Conservation (phyloP, 1,140 invertebrate genomes). For the Drosophila novamexicana region DNA sequence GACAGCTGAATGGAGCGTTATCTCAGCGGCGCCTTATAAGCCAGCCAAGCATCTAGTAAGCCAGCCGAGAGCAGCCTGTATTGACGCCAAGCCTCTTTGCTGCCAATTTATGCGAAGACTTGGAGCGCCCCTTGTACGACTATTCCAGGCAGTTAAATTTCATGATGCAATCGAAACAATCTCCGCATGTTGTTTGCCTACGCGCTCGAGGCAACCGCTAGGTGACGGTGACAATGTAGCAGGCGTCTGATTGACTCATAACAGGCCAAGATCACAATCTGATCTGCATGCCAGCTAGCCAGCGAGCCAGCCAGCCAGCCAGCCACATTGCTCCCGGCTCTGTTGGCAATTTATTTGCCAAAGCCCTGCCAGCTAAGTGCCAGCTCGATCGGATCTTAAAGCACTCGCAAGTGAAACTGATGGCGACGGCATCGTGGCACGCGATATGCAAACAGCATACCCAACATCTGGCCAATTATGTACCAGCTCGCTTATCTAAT, state of each 20-base stretch:
- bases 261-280: conserved; percentile 78
- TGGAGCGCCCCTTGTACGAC: conserved; percentile 45
- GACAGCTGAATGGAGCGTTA: conserved; percentile 70
- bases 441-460: conserved; percentile 65
- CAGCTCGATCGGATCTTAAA: conserved; percentile 14
- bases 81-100: conserved; percentile 45
- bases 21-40: conserved; percentile 75
- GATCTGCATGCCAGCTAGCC: conserved; percentile 63
- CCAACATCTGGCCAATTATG: conserved; percentile 57
- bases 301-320: not conserved
- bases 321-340: not conserved
- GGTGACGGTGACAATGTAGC: conserved; percentile 79
- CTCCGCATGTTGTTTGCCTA: conserved; percentile 70
- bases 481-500: conserved; percentile 47
- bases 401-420: conserved; percentile 58
- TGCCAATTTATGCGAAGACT: conserved; percentile 77
- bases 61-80: conserved; percentile 4
- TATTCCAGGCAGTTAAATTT: conserved; percentile 67
- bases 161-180: conserved; percentile 78
- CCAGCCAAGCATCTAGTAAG: conserved; percentile 20
- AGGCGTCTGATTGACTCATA: conserved; percentile 79
- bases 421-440: conserved; percentile 64
- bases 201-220: conserved; percentile 58
- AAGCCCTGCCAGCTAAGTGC: conserved; percentile 39
- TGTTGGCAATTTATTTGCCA: conserved; percentile 71